Evolutionary conservation across 1,140 invertebrate genomes (phyloP).

Genomic region (Heterodera carotae): DNA sequence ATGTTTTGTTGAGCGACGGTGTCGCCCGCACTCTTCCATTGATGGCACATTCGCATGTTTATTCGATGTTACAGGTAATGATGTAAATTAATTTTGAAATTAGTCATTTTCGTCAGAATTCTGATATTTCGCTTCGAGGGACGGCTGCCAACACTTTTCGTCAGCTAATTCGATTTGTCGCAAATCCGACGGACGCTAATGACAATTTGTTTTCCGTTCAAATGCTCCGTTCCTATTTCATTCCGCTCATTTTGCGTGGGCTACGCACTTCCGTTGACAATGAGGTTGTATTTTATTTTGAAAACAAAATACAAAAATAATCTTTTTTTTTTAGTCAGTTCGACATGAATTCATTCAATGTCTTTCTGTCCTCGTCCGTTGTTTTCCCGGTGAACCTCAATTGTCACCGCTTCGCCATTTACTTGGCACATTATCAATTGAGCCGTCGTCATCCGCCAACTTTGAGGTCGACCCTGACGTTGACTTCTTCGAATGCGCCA

Average conservation of each 20-base stretch:
- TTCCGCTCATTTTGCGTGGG: constrained; percentile 42
- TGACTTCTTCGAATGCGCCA: constrained; percentile 90
- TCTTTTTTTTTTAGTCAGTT: constrained; percentile 8
- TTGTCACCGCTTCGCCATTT: constrained; percentile 29
- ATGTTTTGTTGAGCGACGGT: constrained; percentile 10
- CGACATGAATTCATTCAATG: constrained; percentile 32
- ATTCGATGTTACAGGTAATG: constrained; percentile 34
- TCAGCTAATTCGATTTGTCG: constrained; percentile 71
- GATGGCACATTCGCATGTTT: constrained; percentile 46
- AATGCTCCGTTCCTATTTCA: constrained; percentile 65
- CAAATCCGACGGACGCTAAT: constrained; percentile 47
- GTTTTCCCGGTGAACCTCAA: constrained; percentile 32
- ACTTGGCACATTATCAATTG: constrained; percentile 7
- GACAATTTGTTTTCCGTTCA: constrained; percentile 61
- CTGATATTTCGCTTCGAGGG: constrained; percentile 80
- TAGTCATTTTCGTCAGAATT: constrained; percentile 13
- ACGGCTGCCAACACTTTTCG: constrained; percentile 76
- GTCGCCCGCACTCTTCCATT: constrained; percentile 29
- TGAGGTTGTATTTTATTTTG: not conserved
- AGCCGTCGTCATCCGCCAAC: constrained; percentile 60
- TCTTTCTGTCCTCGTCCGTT: constrained; percentile 24
- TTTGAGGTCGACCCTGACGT: constrained; percentile 79
- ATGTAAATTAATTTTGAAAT: constrained; percentile 28
- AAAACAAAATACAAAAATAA: not conserved
- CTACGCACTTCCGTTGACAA: constrained; percentile 30